Base-by-base conservation (phyloP, 2,797 vertebrate species). In the Eulemur coronatus region DNA sequence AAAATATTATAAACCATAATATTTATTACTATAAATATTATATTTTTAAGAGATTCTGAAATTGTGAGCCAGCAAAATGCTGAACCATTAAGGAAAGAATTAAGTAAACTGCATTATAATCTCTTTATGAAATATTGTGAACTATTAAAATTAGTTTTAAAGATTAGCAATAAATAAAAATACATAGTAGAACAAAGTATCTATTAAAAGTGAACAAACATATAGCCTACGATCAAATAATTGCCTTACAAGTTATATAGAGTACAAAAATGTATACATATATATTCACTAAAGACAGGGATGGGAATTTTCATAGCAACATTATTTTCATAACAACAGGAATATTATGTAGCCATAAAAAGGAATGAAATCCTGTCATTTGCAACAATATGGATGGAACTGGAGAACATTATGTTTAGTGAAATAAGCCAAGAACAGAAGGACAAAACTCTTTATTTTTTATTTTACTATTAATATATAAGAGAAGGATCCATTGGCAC, bases 101-200 rank as follows among this genome's bases (percentile, higher is more conserved):
- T 59, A 48, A 48, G 9, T 69, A 86, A 92, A 80, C 3, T 52
- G 7, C 4, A 59, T 84, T 86, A 84, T 43, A 76, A 89, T 10
- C 9, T 84, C 63, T 78, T 69, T 9, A 24, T 88, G 9, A 97
- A 93, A 91, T 63, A 86, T 17, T 69, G 12, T 85, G 14, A 88
- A 28, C 50, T 61, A 82, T 59, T 96, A 76, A 82, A 94, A 89
- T 59, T 84, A 86, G 15, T 75, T 67, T 96, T 67, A 92, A 92
- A 90, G 30, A 52, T 26, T 43, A 95, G 24, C 55, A 93, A 76
- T 82, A 89, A 89, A 82, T 55, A 84, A 91, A 87, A 82, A 70
- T 80, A 85, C 55, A 86, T 30, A 10, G 3, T n/a, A 67, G 11
- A 88, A 57, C n/a, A 61, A 85, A 96, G 7, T 15, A 35, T 63